phyloP scores from a whole-genome alignment of 1,140 invertebrate species.

The Oncopodura yosiiana region DNA sequence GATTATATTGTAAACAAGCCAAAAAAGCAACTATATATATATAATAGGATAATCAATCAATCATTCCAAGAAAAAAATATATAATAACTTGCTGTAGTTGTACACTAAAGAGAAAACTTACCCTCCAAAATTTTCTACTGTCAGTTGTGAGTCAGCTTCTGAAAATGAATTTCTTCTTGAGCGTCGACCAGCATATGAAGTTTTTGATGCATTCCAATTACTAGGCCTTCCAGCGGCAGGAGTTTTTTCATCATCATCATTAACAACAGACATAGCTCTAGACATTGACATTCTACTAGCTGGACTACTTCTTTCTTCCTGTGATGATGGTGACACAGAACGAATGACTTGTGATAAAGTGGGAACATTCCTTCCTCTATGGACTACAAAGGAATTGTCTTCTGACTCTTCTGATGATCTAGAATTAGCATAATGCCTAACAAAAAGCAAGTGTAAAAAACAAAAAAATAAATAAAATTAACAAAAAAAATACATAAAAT shows the following conservation, averaged over 20 bases:
- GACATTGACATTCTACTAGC: conserved; percentile 34
- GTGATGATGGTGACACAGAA: conserved; percentile 40
- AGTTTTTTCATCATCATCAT: conserved; percentile 32
- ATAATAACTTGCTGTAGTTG: too few relatives aligned
- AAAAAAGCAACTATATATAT: too few relatives aligned
- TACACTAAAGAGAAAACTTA: too few relatives aligned
- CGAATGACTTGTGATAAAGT: conserved; percentile 56
- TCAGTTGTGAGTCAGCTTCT: conserved; percentile 70
- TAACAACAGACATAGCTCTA: conserved; percentile 19
- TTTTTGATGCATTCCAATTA: conserved; percentile 62
- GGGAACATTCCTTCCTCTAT: conserved; percentile 62
- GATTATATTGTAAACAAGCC: too few relatives aligned
- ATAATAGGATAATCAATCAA: too few relatives aligned
- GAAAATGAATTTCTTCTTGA: conserved; percentile 72
- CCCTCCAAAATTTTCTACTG: conserved; percentile 86
- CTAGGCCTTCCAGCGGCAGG: conserved; percentile 67
- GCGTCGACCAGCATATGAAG: conserved; percentile 62
- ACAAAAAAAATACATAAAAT: background rate
- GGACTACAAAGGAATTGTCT: conserved; percentile 70
- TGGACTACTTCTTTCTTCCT: conserved; percentile 35
- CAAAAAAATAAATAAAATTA: background rate
- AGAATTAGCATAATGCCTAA: conserved; percentile 31
- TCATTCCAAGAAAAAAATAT: too few relatives aligned
- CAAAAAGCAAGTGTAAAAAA: conserved; percentile 1
- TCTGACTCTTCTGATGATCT: conserved; percentile 41